These are phyloP conservation scores for Melanaphis sacchari DNA, from an alignment of 1,140 invertebrate genomes.

Conservation along the genomic window DNA sequence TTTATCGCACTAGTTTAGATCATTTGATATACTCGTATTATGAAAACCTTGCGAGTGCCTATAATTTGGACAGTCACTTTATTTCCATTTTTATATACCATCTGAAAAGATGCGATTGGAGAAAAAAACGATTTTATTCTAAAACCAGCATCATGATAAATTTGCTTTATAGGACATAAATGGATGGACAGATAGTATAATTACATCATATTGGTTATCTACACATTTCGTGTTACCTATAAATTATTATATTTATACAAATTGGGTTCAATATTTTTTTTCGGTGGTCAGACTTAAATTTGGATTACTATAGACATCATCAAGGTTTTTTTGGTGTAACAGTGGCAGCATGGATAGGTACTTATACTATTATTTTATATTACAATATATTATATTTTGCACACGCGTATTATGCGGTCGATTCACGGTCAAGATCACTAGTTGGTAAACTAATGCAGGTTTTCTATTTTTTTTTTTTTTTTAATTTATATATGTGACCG, in stretches of 20 bases:
- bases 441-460: not conserved
- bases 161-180: not conserved
- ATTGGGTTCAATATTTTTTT: not conserved
- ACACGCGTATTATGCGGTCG: not conserved
- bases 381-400: not conserved
- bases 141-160: not conserved
- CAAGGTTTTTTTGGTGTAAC: not conserved
- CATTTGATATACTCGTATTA: not conserved
- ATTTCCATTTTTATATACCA: not conserved
- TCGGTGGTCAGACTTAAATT: not conserved
- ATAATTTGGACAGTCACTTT: not conserved
- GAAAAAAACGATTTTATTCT: not conserved
- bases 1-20: not conserved
- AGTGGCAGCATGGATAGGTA: not conserved
- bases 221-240: not conserved
- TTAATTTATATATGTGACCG: not conserved
- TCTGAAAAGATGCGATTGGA: not conserved
- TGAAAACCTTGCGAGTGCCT: not conserved
- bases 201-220: not conserved
- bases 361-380: not conserved
- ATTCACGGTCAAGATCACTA: not conserved
- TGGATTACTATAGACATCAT: too few relatives aligned
- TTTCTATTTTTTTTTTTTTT: not conserved
- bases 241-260: not conserved
- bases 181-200: not conserved